phyloP scores from a whole-genome alignment of 2,888 invertebrate species.

The Drosophila siamana region DNA sequence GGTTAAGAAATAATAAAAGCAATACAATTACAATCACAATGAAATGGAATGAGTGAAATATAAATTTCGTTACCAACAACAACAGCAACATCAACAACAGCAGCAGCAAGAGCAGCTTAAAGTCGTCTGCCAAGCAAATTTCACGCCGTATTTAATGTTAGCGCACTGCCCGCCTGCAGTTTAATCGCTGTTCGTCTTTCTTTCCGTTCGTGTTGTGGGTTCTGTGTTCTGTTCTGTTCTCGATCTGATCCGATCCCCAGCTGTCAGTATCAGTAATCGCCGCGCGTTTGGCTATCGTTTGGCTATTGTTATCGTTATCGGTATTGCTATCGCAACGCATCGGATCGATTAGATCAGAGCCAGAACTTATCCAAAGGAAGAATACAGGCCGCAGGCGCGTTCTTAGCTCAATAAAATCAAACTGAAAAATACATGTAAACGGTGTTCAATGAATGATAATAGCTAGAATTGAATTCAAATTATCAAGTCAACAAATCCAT shows the following conservation, averaged over 20 bases:
- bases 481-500: slow-evolving; percentile 15
- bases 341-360: slow-evolving; percentile 13
- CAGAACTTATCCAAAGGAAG: slow-evolving; percentile 13
- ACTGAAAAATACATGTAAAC: slow-evolving; percentile 16
- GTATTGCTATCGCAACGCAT: slow-evolving; percentile 24
- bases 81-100: slow-evolving; percentile 41
- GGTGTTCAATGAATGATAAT: slow-evolving; percentile 12
- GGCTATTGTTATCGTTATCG: slow-evolving; percentile 33
- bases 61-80: slow-evolving; percentile 73
- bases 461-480: background rate
- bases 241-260: slow-evolving; percentile 11
- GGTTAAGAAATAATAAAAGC: slow-evolving; percentile 74
- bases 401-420: background rate
- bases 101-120: slow-evolving; percentile 37
- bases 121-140: slow-evolving; percentile 72
- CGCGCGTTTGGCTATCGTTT: slow-evolving; percentile 46
- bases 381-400: slow-evolving; percentile 41
- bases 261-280: slow-evolving; percentile 27
- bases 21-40: slow-evolving; percentile 70
- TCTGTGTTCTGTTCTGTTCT: slow-evolving; percentile 44
- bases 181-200: slow-evolving; percentile 83
- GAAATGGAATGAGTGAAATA: slow-evolving; percentile 78
- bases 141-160: slow-evolving; percentile 83
- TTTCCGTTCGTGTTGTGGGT: slow-evolving; percentile 78
- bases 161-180: slow-evolving; percentile 78